Evolutionary conservation across 2,888 invertebrate species (phyloP).

Genomic region (Nomada ruficornis): DNA sequence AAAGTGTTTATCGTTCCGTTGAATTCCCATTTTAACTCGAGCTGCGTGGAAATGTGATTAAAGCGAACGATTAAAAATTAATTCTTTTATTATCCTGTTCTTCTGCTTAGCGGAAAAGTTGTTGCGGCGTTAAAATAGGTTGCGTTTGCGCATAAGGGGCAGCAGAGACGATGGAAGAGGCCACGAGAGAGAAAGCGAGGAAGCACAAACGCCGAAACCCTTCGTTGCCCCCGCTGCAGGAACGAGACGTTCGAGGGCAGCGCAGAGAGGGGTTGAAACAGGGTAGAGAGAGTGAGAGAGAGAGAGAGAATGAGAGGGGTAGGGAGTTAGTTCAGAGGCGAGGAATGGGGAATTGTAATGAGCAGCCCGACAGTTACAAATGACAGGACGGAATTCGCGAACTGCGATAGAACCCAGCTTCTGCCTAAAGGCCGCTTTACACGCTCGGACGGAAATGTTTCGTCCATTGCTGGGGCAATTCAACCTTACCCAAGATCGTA

Average conservation of each 20-base stretch:
- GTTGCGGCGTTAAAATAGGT: slow-evolving; percentile 69
- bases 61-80: slow-evolving; percentile 71
- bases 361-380: slow-evolving; percentile 84
- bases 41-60: slow-evolving; percentile 64
- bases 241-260: slow-evolving; percentile 66
- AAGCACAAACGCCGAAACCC: slow-evolving; percentile 68
- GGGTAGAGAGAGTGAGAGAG: slow-evolving; percentile 13
- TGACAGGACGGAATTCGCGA: slow-evolving; percentile 85
- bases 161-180: slow-evolving; percentile 44
- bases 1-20: neutral
- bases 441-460: slow-evolving; percentile 77
- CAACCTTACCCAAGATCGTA: slow-evolving; percentile 70
- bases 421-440: slow-evolving; percentile 82
- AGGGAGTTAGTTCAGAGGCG: slow-evolving; percentile 72
- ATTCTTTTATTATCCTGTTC: slow-evolving; percentile 72
- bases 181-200: slow-evolving; percentile 60
- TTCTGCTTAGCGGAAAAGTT: slow-evolving; percentile 31
- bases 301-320: slow-evolving; percentile 23
- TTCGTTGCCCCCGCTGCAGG: slow-evolving; percentile 65
- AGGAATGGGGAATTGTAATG: slow-evolving; percentile 85
- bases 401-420: slow-evolving; percentile 82
- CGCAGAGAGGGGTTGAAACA: slow-evolving; percentile 38
- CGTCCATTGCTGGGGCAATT: slow-evolving; percentile 71
- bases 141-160: slow-evolving; percentile 65
- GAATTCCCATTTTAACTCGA: neutral